Percentiles rank a stretch among this genome's conserved stretches.
These are phyloP conservation scores for Apis cerana DNA, from an alignment of 1,140 invertebrate species.

Conservation along the genomic window DNA sequence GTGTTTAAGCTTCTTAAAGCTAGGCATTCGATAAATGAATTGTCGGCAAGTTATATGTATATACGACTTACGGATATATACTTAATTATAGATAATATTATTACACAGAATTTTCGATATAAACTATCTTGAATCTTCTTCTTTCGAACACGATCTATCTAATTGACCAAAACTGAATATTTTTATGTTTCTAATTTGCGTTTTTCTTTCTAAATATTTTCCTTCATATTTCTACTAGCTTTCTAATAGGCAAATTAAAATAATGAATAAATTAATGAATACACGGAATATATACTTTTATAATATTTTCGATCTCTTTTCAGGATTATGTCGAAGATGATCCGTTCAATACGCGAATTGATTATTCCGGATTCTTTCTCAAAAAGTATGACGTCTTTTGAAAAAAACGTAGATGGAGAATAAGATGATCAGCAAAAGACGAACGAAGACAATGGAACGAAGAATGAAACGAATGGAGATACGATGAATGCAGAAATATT, in stretches of 20 bases:
- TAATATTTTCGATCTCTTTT: conserved; percentile 9
- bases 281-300: conserved; percentile 28
- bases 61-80: neutral
- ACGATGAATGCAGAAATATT: neutral
- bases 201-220: too few relatives aligned
- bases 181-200: too few relatives aligned
- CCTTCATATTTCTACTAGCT: too few relatives aligned
- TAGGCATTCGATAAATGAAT: conserved; percentile 20
- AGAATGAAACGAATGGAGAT: neutral
- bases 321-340: conserved; percentile 41
- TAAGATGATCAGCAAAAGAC: conserved; percentile 9
- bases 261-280: neutral
- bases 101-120: neutral
- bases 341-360: conserved; percentile 11
- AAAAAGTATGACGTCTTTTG: conserved; percentile 19
- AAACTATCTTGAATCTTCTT: too few relatives aligned
- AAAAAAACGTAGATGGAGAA: conserved; percentile 3
- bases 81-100: neutral
- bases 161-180: neutral
- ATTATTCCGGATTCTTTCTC: conserved; percentile 17
- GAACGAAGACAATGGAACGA: neutral
- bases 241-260: neutral
- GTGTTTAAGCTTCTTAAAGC: conserved; percentile 25
- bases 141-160: neutral
- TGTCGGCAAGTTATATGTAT: neutral